Percentiles rank a stretch among this genome's conserved stretches.
Conservation (phyloP, 2,797 vertebrate species). For the Sebastes dallii region DNA sequence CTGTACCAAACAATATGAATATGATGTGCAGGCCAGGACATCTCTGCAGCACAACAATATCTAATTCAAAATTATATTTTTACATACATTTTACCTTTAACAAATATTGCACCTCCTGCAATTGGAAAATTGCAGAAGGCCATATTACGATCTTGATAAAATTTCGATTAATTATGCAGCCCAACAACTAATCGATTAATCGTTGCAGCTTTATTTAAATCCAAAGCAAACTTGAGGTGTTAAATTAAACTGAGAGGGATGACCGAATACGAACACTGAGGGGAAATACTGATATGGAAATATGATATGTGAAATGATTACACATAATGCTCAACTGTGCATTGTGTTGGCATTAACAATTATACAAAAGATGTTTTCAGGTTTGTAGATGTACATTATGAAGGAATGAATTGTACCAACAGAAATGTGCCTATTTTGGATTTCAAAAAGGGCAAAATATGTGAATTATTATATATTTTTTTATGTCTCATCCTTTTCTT, state of each 20-base stretch:
- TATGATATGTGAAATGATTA: background rate
- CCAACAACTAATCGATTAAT: too few species aligned
- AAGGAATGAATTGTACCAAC: background rate
- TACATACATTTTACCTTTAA: too few species aligned
- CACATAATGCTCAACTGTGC: background rate
- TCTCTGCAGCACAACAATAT: too few species aligned
- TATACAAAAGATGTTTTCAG: background rate
- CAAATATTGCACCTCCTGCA: too few species aligned
- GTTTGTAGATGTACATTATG: background rate
- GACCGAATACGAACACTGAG: too few species aligned
- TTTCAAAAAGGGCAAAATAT: background rate
- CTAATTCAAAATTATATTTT: too few species aligned
- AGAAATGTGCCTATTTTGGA: background rate
- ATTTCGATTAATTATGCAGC: too few species aligned
- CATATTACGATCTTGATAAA: too few species aligned
- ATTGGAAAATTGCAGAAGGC: too few species aligned
- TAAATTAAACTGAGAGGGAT: background rate
- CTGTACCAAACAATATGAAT: too few species aligned
- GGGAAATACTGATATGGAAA: background rate
- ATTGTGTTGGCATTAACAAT: background rate
- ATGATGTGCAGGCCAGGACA: too few species aligned
- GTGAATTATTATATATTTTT: background rate
- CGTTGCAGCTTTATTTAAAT: background rate
- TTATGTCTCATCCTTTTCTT: background rate
- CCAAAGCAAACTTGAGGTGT: background rate